phyloP scores from a whole-genome alignment of 2,888 invertebrate genomes.

The Sclerodermus sp. region DNA sequence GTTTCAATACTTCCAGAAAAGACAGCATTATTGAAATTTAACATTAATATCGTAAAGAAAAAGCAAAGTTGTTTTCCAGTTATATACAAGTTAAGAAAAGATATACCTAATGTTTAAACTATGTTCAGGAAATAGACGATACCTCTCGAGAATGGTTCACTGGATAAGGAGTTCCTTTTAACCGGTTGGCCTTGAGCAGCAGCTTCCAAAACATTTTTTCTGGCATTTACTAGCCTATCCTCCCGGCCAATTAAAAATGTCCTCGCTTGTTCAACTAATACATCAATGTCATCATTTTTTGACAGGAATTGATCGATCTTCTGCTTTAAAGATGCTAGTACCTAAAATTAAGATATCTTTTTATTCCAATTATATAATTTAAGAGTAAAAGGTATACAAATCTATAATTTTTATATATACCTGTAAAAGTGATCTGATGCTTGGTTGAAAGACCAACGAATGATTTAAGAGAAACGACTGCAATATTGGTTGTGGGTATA shows the following conservation, averaged over 20 bases:
- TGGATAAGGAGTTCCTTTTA: constrained; percentile 36
- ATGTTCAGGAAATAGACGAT: constrained; percentile 17
- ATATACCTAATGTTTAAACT: constrained; percentile 8
- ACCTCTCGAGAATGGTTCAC: constrained; percentile 55
- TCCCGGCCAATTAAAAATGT: constrained; percentile 79
- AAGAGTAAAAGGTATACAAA: no score
- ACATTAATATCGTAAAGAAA: constrained; percentile 3
- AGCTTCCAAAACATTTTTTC: constrained; percentile 65
- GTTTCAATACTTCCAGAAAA: constrained; percentile 32
- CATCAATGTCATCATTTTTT: constrained; percentile 64
- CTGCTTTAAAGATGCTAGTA: constrained; percentile 78
- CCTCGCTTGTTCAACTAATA: constrained; percentile 74
- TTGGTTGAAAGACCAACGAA: constrained; percentile 82
- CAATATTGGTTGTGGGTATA: constrained; percentile 86
- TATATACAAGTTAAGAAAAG: constrained; percentile 2
- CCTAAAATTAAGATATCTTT: constrained; percentile 58
- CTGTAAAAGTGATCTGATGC: constrained; percentile 88
- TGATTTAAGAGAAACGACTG: constrained; percentile 86
- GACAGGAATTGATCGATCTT: constrained; percentile 80
- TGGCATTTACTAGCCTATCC: constrained; percentile 71
- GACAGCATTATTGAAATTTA: constrained; percentile 18
- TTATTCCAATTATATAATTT: background rate
- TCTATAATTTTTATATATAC: constrained; percentile 60
- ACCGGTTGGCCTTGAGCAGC: constrained; percentile 45
- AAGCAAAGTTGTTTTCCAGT: background rate